Percentiles rank a stretch among this genome's conserved stretches.
Evolutionary conservation across 2,113 vertebrate genomes (phyloP).

Genomic region (Eulemur macaco): DNA sequence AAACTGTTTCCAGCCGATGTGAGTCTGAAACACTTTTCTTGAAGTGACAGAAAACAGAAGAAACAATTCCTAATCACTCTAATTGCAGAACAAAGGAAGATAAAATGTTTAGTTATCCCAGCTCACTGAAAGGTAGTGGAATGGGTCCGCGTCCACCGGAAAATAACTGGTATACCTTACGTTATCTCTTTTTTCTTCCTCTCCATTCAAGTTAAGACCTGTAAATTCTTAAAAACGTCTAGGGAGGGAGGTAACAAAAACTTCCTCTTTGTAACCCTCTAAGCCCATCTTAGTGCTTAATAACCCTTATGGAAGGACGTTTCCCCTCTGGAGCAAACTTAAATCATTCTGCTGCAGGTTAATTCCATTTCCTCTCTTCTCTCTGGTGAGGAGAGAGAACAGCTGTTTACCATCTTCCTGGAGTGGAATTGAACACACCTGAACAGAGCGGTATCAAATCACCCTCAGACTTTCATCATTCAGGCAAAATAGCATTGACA

Average conservation of each 20-base stretch:
- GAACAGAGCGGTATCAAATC: neutral
- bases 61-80: neutral
- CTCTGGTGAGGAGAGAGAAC: constrained; percentile 21
- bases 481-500: neutral
- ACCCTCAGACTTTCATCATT: neutral
- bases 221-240: constrained; percentile 26
- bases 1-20: neutral
- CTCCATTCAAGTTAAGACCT: neutral
- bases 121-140: neutral
- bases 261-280: constrained; percentile 45
- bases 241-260: constrained; percentile 52
- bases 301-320: neutral
- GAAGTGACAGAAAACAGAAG: neutral
- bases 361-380: constrained; percentile 68
- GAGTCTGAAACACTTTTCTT: neutral
- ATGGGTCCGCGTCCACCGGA: neutral
- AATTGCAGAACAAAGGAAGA: neutral
- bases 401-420: constrained; percentile 55
- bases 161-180: neutral
- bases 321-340: constrained; percentile 46
- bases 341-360: constrained; percentile 47
- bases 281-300: constrained; percentile 29
- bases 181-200: neutral
- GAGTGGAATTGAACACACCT: neutral
- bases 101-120: neutral